These are phyloP conservation scores for Chrysoperla carnea DNA, from an alignment of 1,140 invertebrate species.

Conservation along the genomic window DNA sequence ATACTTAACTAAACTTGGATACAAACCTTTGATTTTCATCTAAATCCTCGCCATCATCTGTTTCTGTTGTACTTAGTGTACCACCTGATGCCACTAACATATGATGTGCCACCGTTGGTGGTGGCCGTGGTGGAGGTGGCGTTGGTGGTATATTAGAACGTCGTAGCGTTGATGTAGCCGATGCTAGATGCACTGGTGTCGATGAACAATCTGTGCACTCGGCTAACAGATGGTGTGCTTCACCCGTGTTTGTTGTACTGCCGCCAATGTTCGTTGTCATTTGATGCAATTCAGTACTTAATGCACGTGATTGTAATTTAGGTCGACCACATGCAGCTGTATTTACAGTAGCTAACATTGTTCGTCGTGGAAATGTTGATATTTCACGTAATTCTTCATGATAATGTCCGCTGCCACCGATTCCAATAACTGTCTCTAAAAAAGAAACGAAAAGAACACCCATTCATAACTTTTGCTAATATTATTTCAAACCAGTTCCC, in stretches of 20 bases:
- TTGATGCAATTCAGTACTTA: background rate
- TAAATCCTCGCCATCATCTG: conserved; percentile 19
- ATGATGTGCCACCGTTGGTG: conserved; percentile 8
- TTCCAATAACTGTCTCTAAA: no score
- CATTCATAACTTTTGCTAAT: no score
- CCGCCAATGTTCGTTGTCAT: no score
- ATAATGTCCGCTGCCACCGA: background rate
- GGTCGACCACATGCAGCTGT: background rate
- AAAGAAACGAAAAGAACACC: no score
- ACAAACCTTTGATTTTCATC: conserved; percentile 12
- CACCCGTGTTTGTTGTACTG: no score
- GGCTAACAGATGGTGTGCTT: background rate
- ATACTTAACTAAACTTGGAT: no score
- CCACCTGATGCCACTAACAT: conserved; percentile 7
- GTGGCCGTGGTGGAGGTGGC: conserved; percentile 12
- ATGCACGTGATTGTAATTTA: background rate
- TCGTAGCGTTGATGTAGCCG: background rate
- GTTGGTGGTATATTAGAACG: background rate
- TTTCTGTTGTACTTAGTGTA: conserved; percentile 9
- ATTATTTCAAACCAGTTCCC: no score
- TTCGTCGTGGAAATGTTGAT: background rate
- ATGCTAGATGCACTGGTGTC: background rate
- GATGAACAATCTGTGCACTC: background rate
- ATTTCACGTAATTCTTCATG: background rate
- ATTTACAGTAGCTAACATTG: background rate